Conservation (phyloP, 2,113 vertebrate genomes). For the Hypanus sabinus region DNA sequence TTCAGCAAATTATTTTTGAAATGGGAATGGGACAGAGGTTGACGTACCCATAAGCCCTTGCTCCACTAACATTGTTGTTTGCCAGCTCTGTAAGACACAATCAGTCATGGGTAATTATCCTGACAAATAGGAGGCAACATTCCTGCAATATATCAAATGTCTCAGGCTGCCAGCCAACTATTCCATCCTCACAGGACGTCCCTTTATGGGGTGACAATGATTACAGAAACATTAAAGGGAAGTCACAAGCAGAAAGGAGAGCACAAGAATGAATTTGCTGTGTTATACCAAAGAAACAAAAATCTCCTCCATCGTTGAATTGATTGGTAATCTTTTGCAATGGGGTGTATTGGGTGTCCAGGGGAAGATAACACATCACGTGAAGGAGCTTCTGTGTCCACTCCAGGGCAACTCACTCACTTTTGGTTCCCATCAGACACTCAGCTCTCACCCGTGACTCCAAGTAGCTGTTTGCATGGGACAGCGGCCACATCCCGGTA, state of each 20-base stretch:
- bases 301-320: not conserved
- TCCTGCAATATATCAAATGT: slow-evolving; percentile 32
- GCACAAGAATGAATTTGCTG: not conserved
- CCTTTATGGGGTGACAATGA: slow-evolving; percentile 3
- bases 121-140: slow-evolving; percentile 28
- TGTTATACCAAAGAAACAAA: not conserved
- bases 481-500: no score
- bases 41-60: slow-evolving; percentile 28
- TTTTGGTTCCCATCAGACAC: no score
- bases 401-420: no score
- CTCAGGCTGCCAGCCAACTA: slow-evolving; percentile 2
- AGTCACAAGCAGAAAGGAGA: not conserved
- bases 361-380: no score
- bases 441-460: no score
- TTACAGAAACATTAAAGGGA: not conserved
- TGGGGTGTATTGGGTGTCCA: not conserved
- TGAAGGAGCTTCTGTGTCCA: no score
- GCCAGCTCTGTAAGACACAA: slow-evolving; percentile 31
- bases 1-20: slow-evolving; percentile 35
- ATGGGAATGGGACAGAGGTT: slow-evolving; percentile 30
- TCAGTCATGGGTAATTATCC: slow-evolving; percentile 35
- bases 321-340: not conserved
- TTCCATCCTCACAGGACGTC: not conserved
- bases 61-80: slow-evolving; percentile 31
- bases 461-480: no score